These are phyloP conservation scores for Acipenser oxyrinchus DNA, from an alignment of 2,797 vertebrate genomes.

Conservation along the genomic window DNA sequence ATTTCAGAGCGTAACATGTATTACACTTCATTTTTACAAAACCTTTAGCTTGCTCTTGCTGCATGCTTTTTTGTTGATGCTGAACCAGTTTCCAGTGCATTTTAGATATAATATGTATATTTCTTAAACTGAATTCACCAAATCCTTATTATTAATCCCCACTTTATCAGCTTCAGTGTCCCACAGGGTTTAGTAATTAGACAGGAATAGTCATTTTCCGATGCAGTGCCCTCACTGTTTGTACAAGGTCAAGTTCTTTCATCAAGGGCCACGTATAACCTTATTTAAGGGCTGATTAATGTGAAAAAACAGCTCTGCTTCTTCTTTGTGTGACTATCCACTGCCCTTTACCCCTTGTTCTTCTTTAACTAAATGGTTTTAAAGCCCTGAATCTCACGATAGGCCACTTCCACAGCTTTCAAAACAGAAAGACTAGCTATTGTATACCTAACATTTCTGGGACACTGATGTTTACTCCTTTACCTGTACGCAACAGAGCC, in stretches of 20 bases:
- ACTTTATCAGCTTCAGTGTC: too few relatives aligned
- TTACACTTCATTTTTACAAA: too few relatives aligned
- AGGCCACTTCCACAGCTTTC: constrained; percentile 9
- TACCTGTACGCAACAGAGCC: neutral
- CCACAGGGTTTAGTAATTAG: neutral
- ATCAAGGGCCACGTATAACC: neutral
- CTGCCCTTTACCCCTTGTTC: neutral
- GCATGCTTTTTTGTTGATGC: too few relatives aligned
- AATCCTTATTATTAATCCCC: too few relatives aligned
- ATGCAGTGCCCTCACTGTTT: neutral
- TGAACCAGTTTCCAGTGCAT: too few relatives aligned
- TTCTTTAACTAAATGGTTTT: neutral
- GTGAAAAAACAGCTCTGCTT: neutral
- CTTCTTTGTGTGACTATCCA: neutral
- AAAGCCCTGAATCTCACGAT: constrained; percentile 9
- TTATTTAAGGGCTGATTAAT: constrained; percentile 9
- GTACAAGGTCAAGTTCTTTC: neutral
- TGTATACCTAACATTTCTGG: too few relatives aligned
- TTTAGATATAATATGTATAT: too few relatives aligned
- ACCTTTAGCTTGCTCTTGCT: too few relatives aligned
- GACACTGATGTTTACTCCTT: too few relatives aligned
- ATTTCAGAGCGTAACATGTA: too few relatives aligned
- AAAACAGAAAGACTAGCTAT: too few relatives aligned
- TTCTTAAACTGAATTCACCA: too few relatives aligned
- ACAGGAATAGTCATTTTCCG: neutral